These are phyloP conservation scores for Rotaria sp. DNA, from an alignment of 2,888 invertebrate genomes.

Conservation along the genomic window DNA sequence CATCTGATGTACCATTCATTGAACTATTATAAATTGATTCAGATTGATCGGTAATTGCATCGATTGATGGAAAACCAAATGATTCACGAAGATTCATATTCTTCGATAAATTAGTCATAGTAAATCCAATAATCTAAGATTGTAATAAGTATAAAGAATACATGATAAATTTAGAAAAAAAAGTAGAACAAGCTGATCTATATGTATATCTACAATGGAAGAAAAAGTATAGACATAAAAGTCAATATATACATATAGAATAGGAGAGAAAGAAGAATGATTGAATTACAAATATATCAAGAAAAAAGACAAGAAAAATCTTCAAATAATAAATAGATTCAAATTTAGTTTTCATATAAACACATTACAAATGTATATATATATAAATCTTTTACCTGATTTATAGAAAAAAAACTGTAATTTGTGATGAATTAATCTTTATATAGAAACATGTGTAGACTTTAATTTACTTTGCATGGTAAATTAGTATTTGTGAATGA, in stretches of 20 bases:
- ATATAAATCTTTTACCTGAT: background rate
- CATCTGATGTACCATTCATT: background rate
- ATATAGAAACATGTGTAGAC: background rate
- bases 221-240: background rate
- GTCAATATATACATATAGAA: background rate
- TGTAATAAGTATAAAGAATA: background rate
- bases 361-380: background rate
- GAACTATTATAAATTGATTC: background rate
- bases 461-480: background rate
- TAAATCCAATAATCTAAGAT: background rate
- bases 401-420: no score
- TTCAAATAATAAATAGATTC: background rate
- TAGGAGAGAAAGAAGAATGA: background rate
- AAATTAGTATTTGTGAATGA: background rate
- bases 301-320: background rate
- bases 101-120: background rate
- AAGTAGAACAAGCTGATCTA: background rate
- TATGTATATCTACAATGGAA: background rate
- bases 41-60: background rate
- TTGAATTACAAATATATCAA: slow-evolving; percentile 1
- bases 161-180: background rate
- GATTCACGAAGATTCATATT: background rate
- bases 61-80: background rate
- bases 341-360: background rate
- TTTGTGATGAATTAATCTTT: background rate